These are phyloP conservation scores for Ranitomeya variabilis DNA, from an alignment of 2,113 vertebrate genomes.

Conservation along the genomic window DNA sequence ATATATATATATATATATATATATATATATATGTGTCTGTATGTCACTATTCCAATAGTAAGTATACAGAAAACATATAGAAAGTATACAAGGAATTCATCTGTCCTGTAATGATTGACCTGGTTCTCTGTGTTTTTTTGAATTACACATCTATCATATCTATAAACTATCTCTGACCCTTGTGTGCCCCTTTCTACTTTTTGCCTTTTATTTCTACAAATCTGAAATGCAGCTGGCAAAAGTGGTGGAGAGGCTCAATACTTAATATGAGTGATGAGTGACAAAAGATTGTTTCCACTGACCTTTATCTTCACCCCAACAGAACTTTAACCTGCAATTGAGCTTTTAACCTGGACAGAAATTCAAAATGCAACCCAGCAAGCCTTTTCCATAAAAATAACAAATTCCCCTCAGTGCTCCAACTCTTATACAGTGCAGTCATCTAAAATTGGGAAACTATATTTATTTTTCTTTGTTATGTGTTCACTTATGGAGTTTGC, in stretches of 20 bases:
- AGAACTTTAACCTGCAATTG: not conserved
- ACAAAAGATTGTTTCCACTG: conserved; percentile 4
- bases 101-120: not conserved
- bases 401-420: too few species aligned
- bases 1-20: too few species aligned
- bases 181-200: not conserved
- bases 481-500: not conserved
- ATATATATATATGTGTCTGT: too few species aligned
- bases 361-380: not conserved
- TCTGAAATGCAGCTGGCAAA: not conserved
- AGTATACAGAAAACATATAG: not conserved
- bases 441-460: not conserved
- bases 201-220: not conserved
- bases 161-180: not conserved
- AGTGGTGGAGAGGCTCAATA: not conserved
- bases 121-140: not conserved
- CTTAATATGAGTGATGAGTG: not conserved
- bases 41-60: too few species aligned
- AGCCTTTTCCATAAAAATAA: not conserved
- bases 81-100: not conserved
- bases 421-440: not conserved
- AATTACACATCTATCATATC: not conserved
- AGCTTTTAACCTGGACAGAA: not conserved
- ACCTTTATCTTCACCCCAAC: not conserved
- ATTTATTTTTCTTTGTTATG: not conserved